Percentiles rank a stretch among this genome's conserved stretches.
These are phyloP conservation scores for Drosophila kambysellisi DNA, from an alignment of 2,888 invertebrate species.

Conservation along the genomic window DNA sequence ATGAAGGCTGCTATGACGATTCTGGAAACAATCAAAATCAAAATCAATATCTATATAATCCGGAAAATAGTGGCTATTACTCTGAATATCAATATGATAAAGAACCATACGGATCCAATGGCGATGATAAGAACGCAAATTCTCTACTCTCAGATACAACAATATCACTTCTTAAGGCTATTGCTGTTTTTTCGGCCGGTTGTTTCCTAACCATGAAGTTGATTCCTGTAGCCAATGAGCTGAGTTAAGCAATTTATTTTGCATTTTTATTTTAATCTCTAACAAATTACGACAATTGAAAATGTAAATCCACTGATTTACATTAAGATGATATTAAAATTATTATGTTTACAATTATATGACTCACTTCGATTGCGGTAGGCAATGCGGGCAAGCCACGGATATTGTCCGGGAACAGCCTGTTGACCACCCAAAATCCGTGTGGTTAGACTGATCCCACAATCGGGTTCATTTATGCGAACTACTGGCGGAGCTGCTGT, in stretches of 20 bases:
- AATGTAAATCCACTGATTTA: background rate
- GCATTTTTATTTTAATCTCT: background rate
- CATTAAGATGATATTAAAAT: constrained; percentile 34
- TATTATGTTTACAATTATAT: constrained; percentile 8
- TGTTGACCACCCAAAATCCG: constrained; percentile 86
- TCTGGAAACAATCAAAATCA: background rate
- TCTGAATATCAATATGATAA: background rate
- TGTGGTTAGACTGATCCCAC: constrained; percentile 80
- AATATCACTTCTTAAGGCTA: constrained; percentile 64
- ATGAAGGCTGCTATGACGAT: background rate
- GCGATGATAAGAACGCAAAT: constrained; percentile 1
- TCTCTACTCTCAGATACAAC: constrained; percentile 42
- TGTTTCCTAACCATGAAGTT: constrained; percentile 71
- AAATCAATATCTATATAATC: too few species aligned
- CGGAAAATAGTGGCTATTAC: background rate
- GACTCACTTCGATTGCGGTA: constrained; percentile 84
- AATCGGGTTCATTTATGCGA: constrained; percentile 64
- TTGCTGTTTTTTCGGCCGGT: constrained; percentile 70
- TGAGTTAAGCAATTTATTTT: constrained; percentile 46
- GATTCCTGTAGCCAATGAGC: constrained; percentile 64
- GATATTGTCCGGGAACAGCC: constrained; percentile 86
- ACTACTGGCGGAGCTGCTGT: background rate
- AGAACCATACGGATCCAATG: background rate
- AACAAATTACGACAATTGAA: constrained; percentile 1
- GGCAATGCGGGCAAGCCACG: constrained; percentile 87